Conservation (phyloP, 2,888 invertebrate genomes). For the Dryadula phaetusa region DNA sequence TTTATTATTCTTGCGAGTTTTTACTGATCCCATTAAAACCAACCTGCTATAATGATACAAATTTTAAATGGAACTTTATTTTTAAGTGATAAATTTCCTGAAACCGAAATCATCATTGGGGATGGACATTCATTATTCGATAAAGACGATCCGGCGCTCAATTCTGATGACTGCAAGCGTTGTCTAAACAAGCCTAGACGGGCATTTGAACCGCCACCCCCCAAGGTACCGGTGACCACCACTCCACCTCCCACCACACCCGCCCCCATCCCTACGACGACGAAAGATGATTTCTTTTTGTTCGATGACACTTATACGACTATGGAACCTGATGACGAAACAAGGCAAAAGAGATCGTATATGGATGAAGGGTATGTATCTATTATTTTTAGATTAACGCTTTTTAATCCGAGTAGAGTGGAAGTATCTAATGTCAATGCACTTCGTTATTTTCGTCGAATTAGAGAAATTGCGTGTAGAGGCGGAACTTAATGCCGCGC, state of each 20-base stretch:
- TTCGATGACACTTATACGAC: conserved; percentile 50
- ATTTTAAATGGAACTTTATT: conserved; percentile 16
- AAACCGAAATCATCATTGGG: conserved; percentile 89
- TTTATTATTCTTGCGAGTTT: too few relatives aligned
- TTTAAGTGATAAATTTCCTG: conserved; percentile 80
- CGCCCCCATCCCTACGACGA: conserved; percentile 45
- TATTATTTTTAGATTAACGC: not conserved
- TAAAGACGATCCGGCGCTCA: conserved; percentile 51
- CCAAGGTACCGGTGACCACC: conserved; percentile 28
- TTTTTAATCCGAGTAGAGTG: too few relatives aligned
- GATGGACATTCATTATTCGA: conserved; percentile 81
- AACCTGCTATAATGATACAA: too few relatives aligned
- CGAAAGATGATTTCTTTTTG: conserved; percentile 46
- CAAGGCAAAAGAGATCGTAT: conserved; percentile 50
- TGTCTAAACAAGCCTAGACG: conserved; percentile 56
- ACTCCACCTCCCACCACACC: conserved; percentile 32
- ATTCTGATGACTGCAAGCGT: conserved; percentile 52
- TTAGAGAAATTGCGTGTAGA: too few relatives aligned
- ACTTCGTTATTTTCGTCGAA: too few relatives aligned
- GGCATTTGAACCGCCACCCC: conserved; percentile 41
- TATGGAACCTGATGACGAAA: conserved; percentile 48
- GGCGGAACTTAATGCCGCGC: too few relatives aligned
- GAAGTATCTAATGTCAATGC: too few relatives aligned
- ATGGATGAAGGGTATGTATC: conserved; percentile 48
- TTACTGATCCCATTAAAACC: too few relatives aligned